Base-by-base conservation (phyloP, 2,797 vertebrate species). In the Myripristis murdjan region DNA sequence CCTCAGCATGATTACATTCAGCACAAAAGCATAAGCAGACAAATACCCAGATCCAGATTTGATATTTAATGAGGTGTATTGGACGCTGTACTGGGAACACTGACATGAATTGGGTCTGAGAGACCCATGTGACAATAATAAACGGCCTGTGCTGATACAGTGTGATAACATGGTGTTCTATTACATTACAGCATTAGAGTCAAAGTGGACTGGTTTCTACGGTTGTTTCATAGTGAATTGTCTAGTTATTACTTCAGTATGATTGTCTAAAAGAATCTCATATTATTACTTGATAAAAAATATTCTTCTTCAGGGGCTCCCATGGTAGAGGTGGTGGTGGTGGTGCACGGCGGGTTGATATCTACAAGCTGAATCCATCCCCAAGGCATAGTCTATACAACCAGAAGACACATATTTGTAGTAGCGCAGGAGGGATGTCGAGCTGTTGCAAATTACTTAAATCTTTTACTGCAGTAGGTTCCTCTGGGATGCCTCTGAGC, bases 1-100 rank as follows among this genome's bases (percentile, higher is more conserved):
- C 70, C 62, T 76, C 49, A 63, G 39, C 58, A 64, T 73, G 57
- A 77, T 52, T 51, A 44, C 49, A 48, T 35, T 5, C 47, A 70
- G 67, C 69, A 49, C 35, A 64, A 51, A 67, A 61, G 71, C 66
- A 67, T 20, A 55, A 73, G 56, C 79, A 70, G 82, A 74, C 46
- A 63, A 72, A 66, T n/a, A 71, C 63, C 68, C 77, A 44, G 44
- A 82, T 77, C 79, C 74, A 82, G 74, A 82, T 87, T 86, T 60
- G 71, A 44, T 58, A 48, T 54, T 58, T 81, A 89, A 90, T 88
- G 84, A 82, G 81, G 77, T 86, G 79, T 86, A 85, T 82, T 82
- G 82, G 67, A 64, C 22, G 5, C 65, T 47, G 75, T n/a, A 26
- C 51, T 15, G n/a, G 55, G 70, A 57, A 64, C 37, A 64, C 2